Percentiles rank a stretch among this genome's conserved stretches.
These are phyloP conservation scores for Porites cylindrica DNA, from an alignment of 92 coral and sea anemone genomes.

Conservation along the genomic window DNA sequence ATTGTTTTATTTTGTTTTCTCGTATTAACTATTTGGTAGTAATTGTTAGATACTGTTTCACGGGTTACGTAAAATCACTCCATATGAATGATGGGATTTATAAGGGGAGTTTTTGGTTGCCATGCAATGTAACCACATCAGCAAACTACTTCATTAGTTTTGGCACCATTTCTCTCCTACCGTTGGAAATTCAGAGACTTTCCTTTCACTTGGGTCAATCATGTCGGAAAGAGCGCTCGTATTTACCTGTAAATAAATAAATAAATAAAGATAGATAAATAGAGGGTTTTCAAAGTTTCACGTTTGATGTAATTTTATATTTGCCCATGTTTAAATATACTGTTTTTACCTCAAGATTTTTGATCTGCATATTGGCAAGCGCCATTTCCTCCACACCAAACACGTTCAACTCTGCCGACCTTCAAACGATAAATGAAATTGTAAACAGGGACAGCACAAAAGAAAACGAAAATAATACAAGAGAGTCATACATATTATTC, in stretches of 20 bases:
- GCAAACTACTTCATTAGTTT: background rate
- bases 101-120: no score
- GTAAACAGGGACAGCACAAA: background rate
- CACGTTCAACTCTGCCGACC: slow-evolving; percentile 71
- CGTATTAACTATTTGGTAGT: no score
- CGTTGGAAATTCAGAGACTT: slow-evolving; percentile 39
- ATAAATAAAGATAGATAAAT: background rate
- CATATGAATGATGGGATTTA: no score
- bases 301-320: no score
- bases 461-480: background rate
- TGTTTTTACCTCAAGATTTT: slow-evolving; percentile 59
- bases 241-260: slow-evolving; percentile 1
- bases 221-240: slow-evolving; percentile 60
- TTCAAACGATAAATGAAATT: slow-evolving; percentile 1
- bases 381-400: slow-evolving; percentile 80
- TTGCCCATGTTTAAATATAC: background rate
- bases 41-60: no score
- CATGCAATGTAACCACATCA: no score
- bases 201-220: slow-evolving; percentile 71
- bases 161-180: background rate
- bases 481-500: no score
- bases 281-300: background rate
- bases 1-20: no score
- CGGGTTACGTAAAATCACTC: no score
- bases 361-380: slow-evolving; percentile 35